phyloP scores from a whole-genome alignment of 2,888 invertebrate species.

The Zootermopsis nevadensis region DNA sequence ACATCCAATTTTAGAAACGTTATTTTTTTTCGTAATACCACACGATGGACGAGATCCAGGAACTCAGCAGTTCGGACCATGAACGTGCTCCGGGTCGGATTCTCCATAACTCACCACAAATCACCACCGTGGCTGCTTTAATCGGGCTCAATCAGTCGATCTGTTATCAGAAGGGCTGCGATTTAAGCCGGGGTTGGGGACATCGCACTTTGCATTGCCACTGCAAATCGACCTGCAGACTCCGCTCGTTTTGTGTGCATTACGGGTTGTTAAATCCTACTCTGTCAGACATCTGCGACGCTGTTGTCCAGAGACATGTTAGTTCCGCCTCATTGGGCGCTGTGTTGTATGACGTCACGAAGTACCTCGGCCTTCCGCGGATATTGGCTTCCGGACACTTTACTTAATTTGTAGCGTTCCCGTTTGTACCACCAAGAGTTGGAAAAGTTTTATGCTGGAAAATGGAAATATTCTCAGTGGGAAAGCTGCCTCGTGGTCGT shows the following conservation, averaged over 20 bases:
- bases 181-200: neutral
- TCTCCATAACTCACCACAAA: neutral
- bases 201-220: neutral
- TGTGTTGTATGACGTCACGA: neutral
- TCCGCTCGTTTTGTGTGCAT: neutral
- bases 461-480: too few relatives aligned
- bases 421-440: too few relatives aligned
- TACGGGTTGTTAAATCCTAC: neutral
- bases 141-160: neutral
- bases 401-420: neutral
- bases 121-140: neutral
- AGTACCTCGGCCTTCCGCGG: neutral
- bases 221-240: neutral
- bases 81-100: too few relatives aligned
- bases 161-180: neutral
- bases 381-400: neutral
- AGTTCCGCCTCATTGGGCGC: neutral
- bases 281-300: neutral
- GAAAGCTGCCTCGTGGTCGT: too few relatives aligned
- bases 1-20: too few relatives aligned
- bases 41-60: too few relatives aligned
- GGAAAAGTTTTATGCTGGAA: too few relatives aligned
- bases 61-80: too few relatives aligned
- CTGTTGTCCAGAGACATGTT: neutral
- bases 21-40: too few relatives aligned